Evolutionary conservation across 2,888 invertebrate species (phyloP).

Genomic region (Calameuta idolon): DNA sequence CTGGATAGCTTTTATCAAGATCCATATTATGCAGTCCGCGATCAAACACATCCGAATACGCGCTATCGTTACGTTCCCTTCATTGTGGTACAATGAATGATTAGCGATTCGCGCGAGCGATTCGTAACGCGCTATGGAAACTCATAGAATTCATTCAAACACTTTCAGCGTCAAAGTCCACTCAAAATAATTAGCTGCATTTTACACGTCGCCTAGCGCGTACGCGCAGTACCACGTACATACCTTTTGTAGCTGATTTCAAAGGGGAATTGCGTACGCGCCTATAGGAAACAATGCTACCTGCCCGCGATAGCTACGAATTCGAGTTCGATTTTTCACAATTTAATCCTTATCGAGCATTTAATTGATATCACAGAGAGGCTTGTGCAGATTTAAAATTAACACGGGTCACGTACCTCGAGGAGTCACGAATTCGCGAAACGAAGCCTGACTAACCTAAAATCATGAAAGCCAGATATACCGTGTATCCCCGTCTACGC

Average conservation of each 20-base stretch:
- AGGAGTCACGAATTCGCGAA: background rate
- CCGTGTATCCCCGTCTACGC: background rate
- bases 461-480: constrained; percentile 5
- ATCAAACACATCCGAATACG: background rate
- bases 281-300: background rate
- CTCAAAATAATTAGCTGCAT: constrained; percentile 44
- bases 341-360: background rate
- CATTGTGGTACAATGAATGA: background rate
- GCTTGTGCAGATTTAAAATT: background rate
- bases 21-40: background rate
- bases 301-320: background rate
- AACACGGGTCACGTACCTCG: too few species aligned
- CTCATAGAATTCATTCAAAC: background rate
- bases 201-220: constrained; percentile 3
- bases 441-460: background rate
- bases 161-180: constrained; percentile 38
- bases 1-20: background rate
- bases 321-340: background rate
- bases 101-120: background rate
- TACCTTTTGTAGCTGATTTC: constrained; percentile 38
- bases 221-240: constrained; percentile 13
- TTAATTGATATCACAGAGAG: background rate
- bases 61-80: background rate
- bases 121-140: background rate
- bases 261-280: constrained; percentile 19